phyloP scores from a whole-genome alignment of 2,888 invertebrate genomes.

The Mycogona germanica region DNA sequence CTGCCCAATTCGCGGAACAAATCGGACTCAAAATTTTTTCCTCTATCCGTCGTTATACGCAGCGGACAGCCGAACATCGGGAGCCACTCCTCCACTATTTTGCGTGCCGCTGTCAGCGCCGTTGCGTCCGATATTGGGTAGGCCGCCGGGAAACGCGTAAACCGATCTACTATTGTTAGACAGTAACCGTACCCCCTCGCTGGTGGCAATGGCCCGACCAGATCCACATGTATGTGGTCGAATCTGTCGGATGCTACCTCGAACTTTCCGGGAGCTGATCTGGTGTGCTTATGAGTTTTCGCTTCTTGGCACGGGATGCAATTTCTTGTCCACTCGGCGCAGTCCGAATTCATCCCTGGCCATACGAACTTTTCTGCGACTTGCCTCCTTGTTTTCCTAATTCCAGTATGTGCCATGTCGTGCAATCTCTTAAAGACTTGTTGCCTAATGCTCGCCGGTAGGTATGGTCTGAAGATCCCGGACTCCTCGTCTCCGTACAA shows the following conservation, averaged over 20 bases:
- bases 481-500: neutral
- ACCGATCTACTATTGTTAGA: slow-evolving; percentile 6
- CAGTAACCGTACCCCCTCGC: neutral
- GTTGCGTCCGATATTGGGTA: slow-evolving; percentile 22
- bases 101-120: too few species aligned
- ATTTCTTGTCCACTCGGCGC: neutral
- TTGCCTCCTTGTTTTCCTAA: neutral
- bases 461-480: neutral
- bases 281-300: neutral
- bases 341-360: neutral
- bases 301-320: slow-evolving; percentile 3
- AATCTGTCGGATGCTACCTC: neutral
- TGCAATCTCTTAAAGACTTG: neutral
- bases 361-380: neutral
- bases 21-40: too few species aligned
- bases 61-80: too few species aligned
- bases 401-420: neutral
- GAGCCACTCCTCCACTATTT: too few species aligned
- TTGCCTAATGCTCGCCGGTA: neutral
- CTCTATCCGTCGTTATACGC: too few species aligned
- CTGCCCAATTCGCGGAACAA: too few species aligned
- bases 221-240: slow-evolving; percentile 10
- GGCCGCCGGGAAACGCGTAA: slow-evolving; percentile 24
- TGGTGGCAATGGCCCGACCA: slow-evolving; percentile 6
- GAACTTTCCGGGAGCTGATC: neutral